These are phyloP conservation scores for Epinephelus fuscoguttatus DNA, from an alignment of 2,113 vertebrate species.

Conservation along the genomic window DNA sequence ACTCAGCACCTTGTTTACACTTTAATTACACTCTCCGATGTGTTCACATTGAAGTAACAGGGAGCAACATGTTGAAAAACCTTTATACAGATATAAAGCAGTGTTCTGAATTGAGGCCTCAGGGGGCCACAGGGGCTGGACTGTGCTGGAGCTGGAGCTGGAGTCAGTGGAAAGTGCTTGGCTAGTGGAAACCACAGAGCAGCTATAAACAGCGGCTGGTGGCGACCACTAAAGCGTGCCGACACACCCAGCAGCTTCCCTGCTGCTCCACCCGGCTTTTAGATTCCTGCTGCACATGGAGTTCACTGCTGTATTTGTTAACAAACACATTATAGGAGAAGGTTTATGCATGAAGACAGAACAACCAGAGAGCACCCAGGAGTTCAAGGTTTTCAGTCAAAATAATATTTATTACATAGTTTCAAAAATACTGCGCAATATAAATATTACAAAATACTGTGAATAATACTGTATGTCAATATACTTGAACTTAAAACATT, in stretches of 20 bases:
- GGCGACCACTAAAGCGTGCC: conserved; percentile 64
- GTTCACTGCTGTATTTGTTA: conserved; percentile 14
- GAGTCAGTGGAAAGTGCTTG: conserved; percentile 70
- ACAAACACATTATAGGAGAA: neutral
- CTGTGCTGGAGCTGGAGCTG: conserved; percentile 27
- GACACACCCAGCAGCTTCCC: conserved; percentile 71
- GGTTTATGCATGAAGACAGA: neutral
- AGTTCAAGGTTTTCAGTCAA: conserved; percentile 34
- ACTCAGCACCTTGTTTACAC: conserved; percentile 57
- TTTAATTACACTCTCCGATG: conserved; percentile 22
- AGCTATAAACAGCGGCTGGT: conserved; percentile 76
- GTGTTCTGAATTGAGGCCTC: conserved; percentile 21
- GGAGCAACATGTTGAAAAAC: conserved; percentile 9
- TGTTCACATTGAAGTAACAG: conserved; percentile 11
- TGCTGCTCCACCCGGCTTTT: conserved; percentile 34
- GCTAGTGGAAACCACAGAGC: conserved; percentile 76
- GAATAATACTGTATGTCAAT: conserved; percentile 51
- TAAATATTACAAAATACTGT: conserved; percentile 80
- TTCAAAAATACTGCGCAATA: conserved; percentile 73
- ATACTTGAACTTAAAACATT: conserved; percentile 46
- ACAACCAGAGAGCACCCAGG: neutral
- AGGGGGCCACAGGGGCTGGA: conserved; percentile 23
- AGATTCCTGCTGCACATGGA: conserved; percentile 36
- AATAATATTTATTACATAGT: conserved; percentile 72
- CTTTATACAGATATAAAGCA: conserved; percentile 26